These are phyloP conservation scores for Endotricha flammealis DNA, from an alignment of 2,888 invertebrate species.

Conservation along the genomic window DNA sequence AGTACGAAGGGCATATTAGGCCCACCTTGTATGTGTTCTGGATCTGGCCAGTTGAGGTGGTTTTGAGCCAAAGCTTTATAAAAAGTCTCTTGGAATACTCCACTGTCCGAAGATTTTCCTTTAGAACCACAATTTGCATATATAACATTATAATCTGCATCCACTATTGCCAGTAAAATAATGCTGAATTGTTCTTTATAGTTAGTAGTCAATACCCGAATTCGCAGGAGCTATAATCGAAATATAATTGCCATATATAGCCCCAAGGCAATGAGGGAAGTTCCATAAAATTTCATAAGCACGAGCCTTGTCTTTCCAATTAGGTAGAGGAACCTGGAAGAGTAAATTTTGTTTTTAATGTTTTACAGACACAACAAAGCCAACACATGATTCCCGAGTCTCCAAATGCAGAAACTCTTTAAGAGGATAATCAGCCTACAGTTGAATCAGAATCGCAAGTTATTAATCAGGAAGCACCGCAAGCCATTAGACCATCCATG, in stretches of 20 bases:
- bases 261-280: conserved; percentile 17
- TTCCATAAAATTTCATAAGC: conserved; percentile 16
- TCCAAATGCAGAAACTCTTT: conserved; percentile 17
- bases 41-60: conserved; percentile 22
- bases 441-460: conserved; percentile 17
- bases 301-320: conserved; percentile 17
- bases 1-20: conserved; percentile 24
- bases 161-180: conserved; percentile 8
- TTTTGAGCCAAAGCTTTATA: conserved; percentile 24
- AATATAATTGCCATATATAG: conserved; percentile 11
- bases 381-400: conserved; percentile 14
- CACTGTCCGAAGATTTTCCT: conserved; percentile 8
- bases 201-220: conserved; percentile 12
- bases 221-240: conserved; percentile 10
- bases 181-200: conserved; percentile 12
- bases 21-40: conserved; percentile 23
- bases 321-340: conserved; percentile 17
- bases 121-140: conserved; percentile 9
- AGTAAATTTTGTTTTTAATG: conserved; percentile 16
- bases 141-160: conserved; percentile 11
- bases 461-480: conserved; percentile 14
- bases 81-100: conserved; percentile 17
- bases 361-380: conserved; percentile 18
- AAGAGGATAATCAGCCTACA: conserved; percentile 15
- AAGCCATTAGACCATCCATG: conserved; percentile 16